phyloP scores from a whole-genome alignment of 2,797 vertebrate species.

The Cyclopterus lumpus region DNA sequence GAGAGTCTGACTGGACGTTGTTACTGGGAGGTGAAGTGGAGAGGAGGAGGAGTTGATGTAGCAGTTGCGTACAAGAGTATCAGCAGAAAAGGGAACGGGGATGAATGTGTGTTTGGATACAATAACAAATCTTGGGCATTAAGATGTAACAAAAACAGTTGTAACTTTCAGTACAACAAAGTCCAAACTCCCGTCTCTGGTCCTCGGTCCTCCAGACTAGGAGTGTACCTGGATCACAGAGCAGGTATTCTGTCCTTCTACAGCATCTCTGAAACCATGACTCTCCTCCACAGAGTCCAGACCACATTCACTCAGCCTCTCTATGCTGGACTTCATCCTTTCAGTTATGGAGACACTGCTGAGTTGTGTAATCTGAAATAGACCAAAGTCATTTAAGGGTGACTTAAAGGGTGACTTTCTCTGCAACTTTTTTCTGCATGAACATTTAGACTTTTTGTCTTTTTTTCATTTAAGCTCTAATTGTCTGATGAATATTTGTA shows the following conservation, averaged over 20 bases:
- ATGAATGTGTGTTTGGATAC: accelerated
- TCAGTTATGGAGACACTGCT: neutral
- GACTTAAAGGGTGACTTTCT: too few relatives aligned
- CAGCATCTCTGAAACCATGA: neutral
- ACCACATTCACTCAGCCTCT: conserved; percentile 2
- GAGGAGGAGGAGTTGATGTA: neutral
- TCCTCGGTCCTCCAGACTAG: neutral
- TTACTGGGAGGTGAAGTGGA: neutral
- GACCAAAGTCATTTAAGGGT: too few relatives aligned
- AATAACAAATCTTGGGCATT: neutral
- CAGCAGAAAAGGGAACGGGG: neutral
- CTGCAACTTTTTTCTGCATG: too few relatives aligned
- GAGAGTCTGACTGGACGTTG: conserved; percentile 9
- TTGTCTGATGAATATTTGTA: too few relatives aligned
- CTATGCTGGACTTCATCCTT: neutral
- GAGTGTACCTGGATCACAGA: neutral
- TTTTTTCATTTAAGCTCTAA: too few relatives aligned
- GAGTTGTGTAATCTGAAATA: too few relatives aligned
- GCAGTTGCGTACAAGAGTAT: neutral
- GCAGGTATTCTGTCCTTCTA: neutral
- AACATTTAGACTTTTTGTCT: too few relatives aligned
- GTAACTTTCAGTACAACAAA: neutral
- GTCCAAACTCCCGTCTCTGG: neutral
- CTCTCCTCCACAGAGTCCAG: conserved; percentile 4
- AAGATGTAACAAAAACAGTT: neutral